Conservation (phyloP, 2,113 vertebrate genomes). For the Tychaedon coryphoeus region DNA sequence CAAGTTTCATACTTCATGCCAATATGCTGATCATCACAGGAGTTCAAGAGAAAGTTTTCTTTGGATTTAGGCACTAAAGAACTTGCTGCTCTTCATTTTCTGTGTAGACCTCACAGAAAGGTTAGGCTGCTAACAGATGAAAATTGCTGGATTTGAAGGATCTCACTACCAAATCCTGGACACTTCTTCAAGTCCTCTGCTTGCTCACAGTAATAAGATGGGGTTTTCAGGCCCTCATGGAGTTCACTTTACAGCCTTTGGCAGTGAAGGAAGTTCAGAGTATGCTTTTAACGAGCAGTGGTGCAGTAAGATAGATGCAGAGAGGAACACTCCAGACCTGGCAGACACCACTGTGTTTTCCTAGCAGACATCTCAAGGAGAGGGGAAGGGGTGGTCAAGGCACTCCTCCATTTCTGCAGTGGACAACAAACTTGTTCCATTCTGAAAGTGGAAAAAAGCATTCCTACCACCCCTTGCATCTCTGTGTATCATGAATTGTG, state of each 20-base stretch:
- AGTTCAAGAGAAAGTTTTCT: not conserved
- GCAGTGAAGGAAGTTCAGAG: not conserved
- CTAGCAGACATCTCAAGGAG: not conserved
- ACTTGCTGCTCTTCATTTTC: not conserved
- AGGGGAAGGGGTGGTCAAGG: not conserved
- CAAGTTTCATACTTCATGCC: not conserved
- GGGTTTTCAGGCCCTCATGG: not conserved
- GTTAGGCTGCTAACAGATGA: not conserved
- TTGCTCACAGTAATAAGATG: not conserved
- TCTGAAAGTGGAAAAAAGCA: not conserved
- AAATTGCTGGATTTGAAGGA: not conserved
- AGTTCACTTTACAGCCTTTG: not conserved
- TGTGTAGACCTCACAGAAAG: not conserved
- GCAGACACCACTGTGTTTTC: not conserved
- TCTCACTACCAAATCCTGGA: not conserved
- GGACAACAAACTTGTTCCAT: not conserved
- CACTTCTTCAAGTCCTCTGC: not conserved
- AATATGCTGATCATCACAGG: not conserved
- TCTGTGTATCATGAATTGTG: rapidly evolving
- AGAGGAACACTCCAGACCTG: not conserved
- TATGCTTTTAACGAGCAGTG: too few relatives aligned
- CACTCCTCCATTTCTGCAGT: rapidly evolving
- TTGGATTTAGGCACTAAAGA: not conserved
- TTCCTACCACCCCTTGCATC: not conserved
- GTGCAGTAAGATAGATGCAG: not conserved